Evolutionary conservation across 2,113 vertebrate genomes (phyloP).

Genomic region (Chunga burmeisteri): DNA sequence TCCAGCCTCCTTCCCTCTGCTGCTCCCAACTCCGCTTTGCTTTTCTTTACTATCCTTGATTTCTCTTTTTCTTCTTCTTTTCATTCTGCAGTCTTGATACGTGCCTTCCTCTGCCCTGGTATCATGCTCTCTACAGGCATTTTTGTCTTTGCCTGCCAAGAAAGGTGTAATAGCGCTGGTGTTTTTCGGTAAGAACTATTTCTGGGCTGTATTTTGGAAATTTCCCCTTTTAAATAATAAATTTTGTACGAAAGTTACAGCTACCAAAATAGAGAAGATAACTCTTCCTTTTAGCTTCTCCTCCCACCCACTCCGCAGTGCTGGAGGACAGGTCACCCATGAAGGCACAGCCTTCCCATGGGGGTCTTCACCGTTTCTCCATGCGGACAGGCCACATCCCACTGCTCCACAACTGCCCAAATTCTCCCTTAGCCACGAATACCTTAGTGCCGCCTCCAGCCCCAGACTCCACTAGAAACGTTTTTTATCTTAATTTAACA

Average conservation of each 20-base stretch:
- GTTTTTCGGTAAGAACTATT: not conserved
- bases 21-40: fast-evolving
- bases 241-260: not conserved
- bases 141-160: not conserved
- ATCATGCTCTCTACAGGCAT: not conserved
- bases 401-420: not conserved
- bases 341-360: not conserved
- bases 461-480: not conserved
- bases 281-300: not conserved
- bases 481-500: not conserved
- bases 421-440: not conserved
- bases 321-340: not conserved
- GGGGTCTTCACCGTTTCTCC: not conserved
- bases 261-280: not conserved
- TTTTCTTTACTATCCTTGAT: not conserved
- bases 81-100: not conserved
- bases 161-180: not conserved
- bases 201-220: not conserved
- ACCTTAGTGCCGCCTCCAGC: not conserved
- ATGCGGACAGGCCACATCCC: not conserved
- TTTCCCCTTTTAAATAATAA: not conserved
- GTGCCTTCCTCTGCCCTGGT: not conserved
- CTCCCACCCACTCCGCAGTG: not conserved
- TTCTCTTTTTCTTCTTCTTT: not conserved
- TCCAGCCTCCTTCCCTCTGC: not conserved